These are phyloP conservation scores for Ochotona curzoniae DNA, from an alignment of 2,113 vertebrate species.

Conservation along the genomic window DNA sequence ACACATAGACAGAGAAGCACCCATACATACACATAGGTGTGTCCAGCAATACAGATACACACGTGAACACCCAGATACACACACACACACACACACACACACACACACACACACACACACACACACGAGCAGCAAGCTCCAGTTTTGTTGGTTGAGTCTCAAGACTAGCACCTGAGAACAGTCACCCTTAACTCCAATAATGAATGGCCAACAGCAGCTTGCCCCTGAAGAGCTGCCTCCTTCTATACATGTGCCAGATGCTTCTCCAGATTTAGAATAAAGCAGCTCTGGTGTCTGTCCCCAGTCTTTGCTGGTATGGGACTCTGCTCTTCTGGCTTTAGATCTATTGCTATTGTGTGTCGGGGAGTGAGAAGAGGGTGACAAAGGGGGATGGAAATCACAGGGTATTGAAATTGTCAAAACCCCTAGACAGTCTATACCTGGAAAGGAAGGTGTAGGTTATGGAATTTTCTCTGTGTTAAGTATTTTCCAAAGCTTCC, in stretches of 20 bases:
- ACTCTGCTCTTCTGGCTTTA: neutral
- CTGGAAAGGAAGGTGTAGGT: neutral
- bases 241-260: neutral
- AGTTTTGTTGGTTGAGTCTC: neutral
- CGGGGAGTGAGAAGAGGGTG: neutral
- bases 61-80: rapidly evolving
- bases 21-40: neutral
- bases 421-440: neutral
- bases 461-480: neutral
- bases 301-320: neutral
- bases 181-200: neutral
- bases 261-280: neutral
- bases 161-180: neutral
- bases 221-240: no score
- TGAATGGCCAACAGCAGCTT: neutral
- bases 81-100: rapidly evolving
- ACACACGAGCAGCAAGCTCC: neutral
- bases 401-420: neutral
- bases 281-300: neutral
- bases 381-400: neutral
- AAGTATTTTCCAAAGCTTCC: neutral
- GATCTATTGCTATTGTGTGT: no score
- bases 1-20: no score
- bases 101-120: rapidly evolving
- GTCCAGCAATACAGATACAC: no score